Base-by-base conservation (phyloP, 2,888 invertebrate species). In the Macroteleia sp. region DNA sequence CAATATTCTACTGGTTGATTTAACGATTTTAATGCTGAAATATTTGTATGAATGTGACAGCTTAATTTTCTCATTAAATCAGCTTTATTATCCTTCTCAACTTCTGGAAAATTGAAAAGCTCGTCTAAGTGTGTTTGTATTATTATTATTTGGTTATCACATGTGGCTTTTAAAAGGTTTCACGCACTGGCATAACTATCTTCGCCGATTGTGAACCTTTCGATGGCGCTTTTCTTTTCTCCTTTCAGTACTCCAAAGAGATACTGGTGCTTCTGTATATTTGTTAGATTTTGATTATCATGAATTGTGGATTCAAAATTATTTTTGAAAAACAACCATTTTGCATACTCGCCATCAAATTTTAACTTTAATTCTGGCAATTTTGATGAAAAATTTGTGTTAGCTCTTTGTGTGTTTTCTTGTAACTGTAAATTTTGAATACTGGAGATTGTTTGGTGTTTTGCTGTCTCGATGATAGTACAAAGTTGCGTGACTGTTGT, bases 131-230 rank as follows among this genome's bases (percentile, higher is more conserved):
- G 59, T n/a, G 19, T 59, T 32, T 59, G 44, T 3, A 59, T 30
- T 10, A 44, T 59, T 20, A 59, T 59, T 1, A 34, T 59, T 20
- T 59, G 44, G 16, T 44, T 59, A 19, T 59, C 59, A 22, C 44
- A 59, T 19, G 59, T 59, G 12, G 30, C 10, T 4, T 10, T 30
- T 10, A 59, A 17, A 5, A 83, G 22, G 0, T 64, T 46, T 79
- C 81, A 82, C 0, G 83, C 83, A 30, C 50, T 44, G 0, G 30
- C 25, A 36, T 83, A 84, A 48, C 80, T 83, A n/a, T 66, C 48
- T 0, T 74, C 75, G 8, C 67, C 79, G 2, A 39, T 61, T 1
- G 73, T 59, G 10, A 82, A 52, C 2, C 76, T 48, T 25, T 80
- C 71, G 2, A 84, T 76, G 0, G 66, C 77, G 9, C 66, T 67